Evolutionary conservation across 1,140 invertebrate species (phyloP), one percentile per base, ranked within the genome.

Genomic region (Drosophila albomicans): DNA sequence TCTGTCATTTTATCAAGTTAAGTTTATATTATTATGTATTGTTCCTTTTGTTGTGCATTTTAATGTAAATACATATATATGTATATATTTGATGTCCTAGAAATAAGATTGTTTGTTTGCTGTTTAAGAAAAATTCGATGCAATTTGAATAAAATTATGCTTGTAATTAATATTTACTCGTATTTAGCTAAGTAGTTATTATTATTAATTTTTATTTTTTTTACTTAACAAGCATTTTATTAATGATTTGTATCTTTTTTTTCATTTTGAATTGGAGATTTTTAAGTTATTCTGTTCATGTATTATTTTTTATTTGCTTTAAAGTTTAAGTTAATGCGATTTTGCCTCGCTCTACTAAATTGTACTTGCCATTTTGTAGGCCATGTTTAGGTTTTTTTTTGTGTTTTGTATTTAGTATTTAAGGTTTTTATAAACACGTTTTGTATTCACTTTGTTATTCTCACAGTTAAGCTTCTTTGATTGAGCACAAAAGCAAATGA

Each of bases 381-480:
- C 57, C 30, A 69, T 68, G 25, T 69, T 71, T 66, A 75, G 67
- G 51, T 52, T 58, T 62, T 61, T 64, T 35, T 28, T 7, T 45
- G 71, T 75, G 51, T 71, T 54, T 57, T 25, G 54, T 71, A 38
- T 48, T 67, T 52, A 45, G 43, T 79, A 49, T 51, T 54, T 65
- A 48, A 51, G 49, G 69, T 81, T 38, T 16, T 41, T 57, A 41
- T 41, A 78, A 71, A 71, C 68, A 72, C 25, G 41, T 78, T 68
- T 61, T 86, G 70, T 75, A 75, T 90, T 90, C 57, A 71, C 68
- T 88, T 82, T 82, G 66, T 85, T 84, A 84, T 86, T 91, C 87
- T 91, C 87, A 91, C 87, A 91, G 87, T 91, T 91, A 91, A 91
- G 87, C 87, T 91, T 91, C 88, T 91, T 91, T 91, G 88, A 91